These are phyloP conservation scores for Serranus cabrilla DNA, from an alignment of 2,797 vertebrate species.

Conservation along the genomic window DNA sequence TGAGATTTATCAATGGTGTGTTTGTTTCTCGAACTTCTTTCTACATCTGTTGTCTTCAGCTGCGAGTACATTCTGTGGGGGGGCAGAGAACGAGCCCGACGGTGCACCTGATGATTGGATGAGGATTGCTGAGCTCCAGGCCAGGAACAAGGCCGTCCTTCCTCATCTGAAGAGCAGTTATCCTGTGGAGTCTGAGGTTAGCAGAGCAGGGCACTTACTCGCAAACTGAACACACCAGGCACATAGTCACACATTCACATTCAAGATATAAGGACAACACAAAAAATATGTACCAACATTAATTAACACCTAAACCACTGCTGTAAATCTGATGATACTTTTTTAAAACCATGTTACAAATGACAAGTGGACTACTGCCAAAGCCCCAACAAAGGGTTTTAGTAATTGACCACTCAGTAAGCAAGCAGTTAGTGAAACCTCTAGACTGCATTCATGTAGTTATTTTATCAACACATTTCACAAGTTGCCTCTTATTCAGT, in stretches of 20 bases:
- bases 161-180: conserved; percentile 97
- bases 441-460: too few species aligned
- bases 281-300: not conserved
- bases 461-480: too few species aligned
- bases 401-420: not conserved
- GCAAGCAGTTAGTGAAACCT: not conserved
- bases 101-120: conserved; percentile 89
- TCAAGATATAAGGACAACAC: not conserved
- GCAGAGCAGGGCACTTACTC: not conserved
- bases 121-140: conserved; percentile 93
- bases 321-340: not conserved
- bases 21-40: not conserved
- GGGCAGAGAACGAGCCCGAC: conserved; percentile 92
- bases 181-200: conserved; percentile 91
- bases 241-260: not conserved
- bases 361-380: not conserved
- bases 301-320: not conserved
- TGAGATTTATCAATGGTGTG: not conserved
- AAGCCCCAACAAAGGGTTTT: not conserved
- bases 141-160: conserved; percentile 89
- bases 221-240: not conserved
- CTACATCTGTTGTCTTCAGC: conserved; percentile 66
- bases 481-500: not conserved
- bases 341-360: not conserved
- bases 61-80: conserved; percentile 80